phyloP scores from a whole-genome alignment of 1,140 invertebrate species.

The Drosophila tsacasi region DNA sequence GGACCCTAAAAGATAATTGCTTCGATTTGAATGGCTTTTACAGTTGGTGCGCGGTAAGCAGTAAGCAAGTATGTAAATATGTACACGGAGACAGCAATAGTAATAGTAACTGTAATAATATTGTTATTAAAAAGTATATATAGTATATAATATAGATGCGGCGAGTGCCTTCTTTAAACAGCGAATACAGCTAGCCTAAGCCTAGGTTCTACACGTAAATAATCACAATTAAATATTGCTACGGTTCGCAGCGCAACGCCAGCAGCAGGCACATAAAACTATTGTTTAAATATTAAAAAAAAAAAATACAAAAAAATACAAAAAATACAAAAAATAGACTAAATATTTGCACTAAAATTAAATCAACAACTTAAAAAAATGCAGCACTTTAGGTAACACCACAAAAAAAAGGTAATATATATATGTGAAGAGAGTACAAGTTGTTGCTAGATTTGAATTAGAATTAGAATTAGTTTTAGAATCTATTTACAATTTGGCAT shows the following conservation, averaged over 20 bases:
- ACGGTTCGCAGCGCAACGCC: conserved; percentile 56
- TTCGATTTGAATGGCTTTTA: conserved; percentile 43
- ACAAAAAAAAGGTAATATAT: conserved; percentile 29
- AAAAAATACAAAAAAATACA: conserved; percentile 24
- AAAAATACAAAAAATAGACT: not conserved
- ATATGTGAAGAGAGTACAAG: conserved; percentile 4
- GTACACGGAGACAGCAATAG: conserved; percentile 41
- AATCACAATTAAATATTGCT: conserved; percentile 82
- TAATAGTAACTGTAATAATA: not conserved
- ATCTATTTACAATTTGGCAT: conserved; percentile 57
- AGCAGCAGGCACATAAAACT: conserved; percentile 65
- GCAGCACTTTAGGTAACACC: conserved; percentile 64
- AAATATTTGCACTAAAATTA: conserved; percentile 62
- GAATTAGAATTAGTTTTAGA: not conserved
- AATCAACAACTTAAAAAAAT: conserved; percentile 79
- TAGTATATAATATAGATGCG: not conserved
- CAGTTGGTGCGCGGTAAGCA: conserved; percentile 12
- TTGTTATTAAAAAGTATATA: conserved; percentile 10
- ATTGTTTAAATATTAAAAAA: conserved; percentile 39
- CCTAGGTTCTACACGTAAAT: conserved; percentile 55
- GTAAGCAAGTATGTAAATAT: conserved; percentile 21
- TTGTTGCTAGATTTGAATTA: conserved; percentile 31
- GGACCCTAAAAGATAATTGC: conserved; percentile 39
- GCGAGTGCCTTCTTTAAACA: conserved; percentile 11
- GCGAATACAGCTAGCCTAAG: conserved; percentile 17